Conservation (phyloP, 2,797 vertebrate species). For the Protosalanx chinensis region DNA sequence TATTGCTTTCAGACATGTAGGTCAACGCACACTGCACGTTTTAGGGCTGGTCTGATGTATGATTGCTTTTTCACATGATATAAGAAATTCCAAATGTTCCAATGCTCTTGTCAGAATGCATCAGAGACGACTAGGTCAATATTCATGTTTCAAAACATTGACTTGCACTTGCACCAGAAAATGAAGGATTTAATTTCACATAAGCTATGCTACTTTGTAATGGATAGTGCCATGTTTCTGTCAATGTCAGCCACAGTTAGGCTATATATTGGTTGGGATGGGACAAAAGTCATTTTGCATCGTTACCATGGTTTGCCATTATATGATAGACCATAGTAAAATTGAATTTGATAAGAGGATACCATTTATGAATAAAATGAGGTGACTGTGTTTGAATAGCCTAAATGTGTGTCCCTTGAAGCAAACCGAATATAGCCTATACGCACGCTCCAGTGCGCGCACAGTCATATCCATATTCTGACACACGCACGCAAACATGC, state of each 20-base stretch:
- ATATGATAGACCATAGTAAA: too few species aligned
- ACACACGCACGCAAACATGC: constrained; percentile 2
- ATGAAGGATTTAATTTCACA: background rate
- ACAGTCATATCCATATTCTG: background rate
- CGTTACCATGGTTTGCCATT: too few species aligned
- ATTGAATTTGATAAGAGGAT: too few species aligned
- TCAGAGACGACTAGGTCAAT: background rate
- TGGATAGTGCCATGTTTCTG: too few species aligned
- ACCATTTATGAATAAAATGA: background rate
- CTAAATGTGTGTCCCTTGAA: background rate
- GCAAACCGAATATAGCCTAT: background rate
- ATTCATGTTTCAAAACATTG: background rate
- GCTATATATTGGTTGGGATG: too few species aligned
- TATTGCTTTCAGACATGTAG: constrained; percentile 78
- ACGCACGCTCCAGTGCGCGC: constrained; percentile 4
- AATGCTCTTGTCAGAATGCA: background rate
- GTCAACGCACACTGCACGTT: constrained; percentile 67
- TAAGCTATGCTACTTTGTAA: too few species aligned
- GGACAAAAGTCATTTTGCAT: too few species aligned
- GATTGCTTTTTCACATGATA: constrained; percentile 23
- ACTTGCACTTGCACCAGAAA: background rate
- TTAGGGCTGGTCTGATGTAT: constrained; percentile 59
- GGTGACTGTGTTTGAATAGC: background rate
- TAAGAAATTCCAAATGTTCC: constrained; percentile 13
- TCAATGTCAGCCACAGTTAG: too few species aligned